These are phyloP conservation scores for Sebastes aleutianus DNA, from an alignment of 2,797 vertebrate genomes.

Conservation along the genomic window DNA sequence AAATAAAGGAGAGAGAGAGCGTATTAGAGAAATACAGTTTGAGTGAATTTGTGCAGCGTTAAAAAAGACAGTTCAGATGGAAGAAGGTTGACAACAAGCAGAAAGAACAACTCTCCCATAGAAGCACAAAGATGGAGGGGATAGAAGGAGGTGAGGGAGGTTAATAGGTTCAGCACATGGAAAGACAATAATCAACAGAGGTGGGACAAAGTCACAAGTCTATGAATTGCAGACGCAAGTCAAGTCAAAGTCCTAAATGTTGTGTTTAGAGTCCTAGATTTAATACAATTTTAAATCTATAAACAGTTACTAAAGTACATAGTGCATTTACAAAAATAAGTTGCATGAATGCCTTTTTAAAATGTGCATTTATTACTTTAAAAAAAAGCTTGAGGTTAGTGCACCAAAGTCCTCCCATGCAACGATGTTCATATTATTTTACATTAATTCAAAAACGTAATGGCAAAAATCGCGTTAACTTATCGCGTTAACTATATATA, in stretches of 20 bases:
- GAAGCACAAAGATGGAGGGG: conserved; percentile 52
- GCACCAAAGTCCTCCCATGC: background rate
- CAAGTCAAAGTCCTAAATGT: background rate
- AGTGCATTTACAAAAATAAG: background rate
- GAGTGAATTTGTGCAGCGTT: background rate
- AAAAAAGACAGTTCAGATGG: background rate
- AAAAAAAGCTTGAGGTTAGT: background rate
- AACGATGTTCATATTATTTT: background rate
- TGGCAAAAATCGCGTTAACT: no score
- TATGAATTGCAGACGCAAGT: background rate
- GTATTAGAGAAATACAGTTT: background rate
- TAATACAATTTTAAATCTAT: no score
- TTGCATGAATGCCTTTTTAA: background rate
- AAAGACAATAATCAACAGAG: conserved; percentile 39
- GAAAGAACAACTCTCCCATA: background rate
- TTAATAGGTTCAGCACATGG: conserved; percentile 14
- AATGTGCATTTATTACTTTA: background rate
- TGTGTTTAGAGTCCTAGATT: background rate
- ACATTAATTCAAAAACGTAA: background rate
- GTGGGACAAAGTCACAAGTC: conserved; percentile 11
- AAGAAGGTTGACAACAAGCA: background rate
- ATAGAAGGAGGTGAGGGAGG: conserved; percentile 15
- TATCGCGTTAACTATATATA: no score
- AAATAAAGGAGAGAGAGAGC: background rate
- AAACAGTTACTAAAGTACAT: background rate